phyloP scores from a whole-genome alignment of 1,140 invertebrate genomes.

The Anastatus disparis region DNA sequence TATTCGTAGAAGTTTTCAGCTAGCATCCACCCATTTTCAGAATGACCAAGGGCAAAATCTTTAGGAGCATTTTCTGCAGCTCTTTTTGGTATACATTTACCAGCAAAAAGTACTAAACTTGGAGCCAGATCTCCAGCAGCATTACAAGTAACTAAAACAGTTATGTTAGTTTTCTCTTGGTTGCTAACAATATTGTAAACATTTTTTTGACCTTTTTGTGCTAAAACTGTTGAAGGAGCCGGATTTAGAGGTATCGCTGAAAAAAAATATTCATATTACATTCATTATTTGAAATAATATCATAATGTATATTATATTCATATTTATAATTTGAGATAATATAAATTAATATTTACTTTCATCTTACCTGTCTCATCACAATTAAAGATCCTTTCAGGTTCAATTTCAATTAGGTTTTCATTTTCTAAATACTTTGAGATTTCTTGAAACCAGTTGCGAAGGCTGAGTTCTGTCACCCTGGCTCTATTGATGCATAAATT shows the following conservation, averaged over 20 bases:
- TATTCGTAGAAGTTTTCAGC: neutral
- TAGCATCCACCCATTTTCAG: neutral
- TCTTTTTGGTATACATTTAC: neutral
- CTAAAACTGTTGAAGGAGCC: too few species aligned
- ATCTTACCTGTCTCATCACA: neutral
- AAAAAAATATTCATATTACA: neutral
- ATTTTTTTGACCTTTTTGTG: too few species aligned
- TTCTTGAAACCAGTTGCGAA: neutral
- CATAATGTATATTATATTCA: neutral
- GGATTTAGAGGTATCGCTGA: neutral
- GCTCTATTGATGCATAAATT: neutral
- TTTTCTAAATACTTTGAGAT: neutral
- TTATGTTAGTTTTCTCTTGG: neutral
- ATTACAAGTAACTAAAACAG: neutral
- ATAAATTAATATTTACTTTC: neutral
- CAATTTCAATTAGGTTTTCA: neutral
- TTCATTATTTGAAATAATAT: neutral
- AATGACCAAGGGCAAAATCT: neutral
- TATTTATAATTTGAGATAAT: neutral
- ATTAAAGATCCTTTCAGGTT: neutral
- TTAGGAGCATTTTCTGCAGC: neutral
- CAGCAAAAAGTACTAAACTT: neutral
- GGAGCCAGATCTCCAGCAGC: neutral
- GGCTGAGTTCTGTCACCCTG: neutral
- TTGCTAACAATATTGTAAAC: neutral